Conservation (phyloP, 1,140 invertebrate genomes). For the Chrysopa pallens region DNA sequence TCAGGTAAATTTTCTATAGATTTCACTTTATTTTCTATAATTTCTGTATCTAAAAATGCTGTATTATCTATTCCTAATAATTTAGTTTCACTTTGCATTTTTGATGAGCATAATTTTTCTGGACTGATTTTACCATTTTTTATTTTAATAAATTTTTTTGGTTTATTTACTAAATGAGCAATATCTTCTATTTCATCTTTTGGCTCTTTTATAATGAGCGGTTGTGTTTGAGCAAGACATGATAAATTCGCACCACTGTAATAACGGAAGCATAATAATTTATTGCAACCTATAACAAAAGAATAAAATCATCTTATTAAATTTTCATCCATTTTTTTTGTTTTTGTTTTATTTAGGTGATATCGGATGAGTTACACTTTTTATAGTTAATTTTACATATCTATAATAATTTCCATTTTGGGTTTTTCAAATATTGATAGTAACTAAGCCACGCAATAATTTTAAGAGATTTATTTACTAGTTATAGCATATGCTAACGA, state of each 20-base stretch:
- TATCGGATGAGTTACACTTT: too few relatives aligned
- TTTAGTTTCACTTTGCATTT: not conserved
- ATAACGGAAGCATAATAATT: conserved; percentile 29
- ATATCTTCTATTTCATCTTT: conserved; percentile 7
- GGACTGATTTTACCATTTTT: conserved; percentile 3
- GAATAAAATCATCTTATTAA: not conserved
- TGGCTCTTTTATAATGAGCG: conserved; percentile 20
- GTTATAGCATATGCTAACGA: too few relatives aligned
- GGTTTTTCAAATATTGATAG: too few relatives aligned
- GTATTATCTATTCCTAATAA: conserved; percentile 16
- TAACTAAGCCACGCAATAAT: too few relatives aligned
- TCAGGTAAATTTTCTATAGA: not conserved
- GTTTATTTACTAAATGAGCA: not conserved
- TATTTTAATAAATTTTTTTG: not conserved
- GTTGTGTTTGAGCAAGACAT: conserved; percentile 27
- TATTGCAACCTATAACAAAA: conserved; percentile 20
- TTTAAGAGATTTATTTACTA: too few relatives aligned
- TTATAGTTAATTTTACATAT: too few relatives aligned
- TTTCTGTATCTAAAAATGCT: conserved; percentile 17
- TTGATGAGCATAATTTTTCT: conserved; percentile 16
- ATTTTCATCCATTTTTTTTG: not conserved
- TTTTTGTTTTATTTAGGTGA: not conserved
- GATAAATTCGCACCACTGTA: conserved; percentile 25
- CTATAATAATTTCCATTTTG: too few relatives aligned
- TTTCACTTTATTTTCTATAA: not conserved